Evolutionary conservation across 1,140 invertebrate species (phyloP), one percentile per base, ranked within the genome.

Genomic region (Micrasema longulum): DNA sequence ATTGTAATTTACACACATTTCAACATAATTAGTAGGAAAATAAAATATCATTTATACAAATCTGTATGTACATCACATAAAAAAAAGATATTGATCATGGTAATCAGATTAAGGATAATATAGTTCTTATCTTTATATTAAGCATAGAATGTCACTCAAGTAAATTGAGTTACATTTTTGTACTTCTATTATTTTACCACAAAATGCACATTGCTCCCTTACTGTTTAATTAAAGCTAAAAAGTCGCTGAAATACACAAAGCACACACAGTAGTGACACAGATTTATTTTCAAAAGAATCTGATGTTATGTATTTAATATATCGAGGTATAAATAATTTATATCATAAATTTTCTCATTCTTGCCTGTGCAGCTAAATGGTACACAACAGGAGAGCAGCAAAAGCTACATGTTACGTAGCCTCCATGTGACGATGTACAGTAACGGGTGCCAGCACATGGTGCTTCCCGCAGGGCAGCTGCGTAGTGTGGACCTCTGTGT

Each of bases 341-440:
- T n/a, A n/a, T n/a, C n/a, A n/a, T n/a, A n/a, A n/a, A n/a, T n/a
- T 4, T 7, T 31, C 26, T 31, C 26, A 31, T 31, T 31, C 26
- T 4, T 31, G 48, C 18, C 6, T 47, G 16, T 12, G 48, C 11
- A 4, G 7, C 6, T 22, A 6, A 20, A 52, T 16, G 43, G n/a
- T 26, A 14, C 11, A 35, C 20, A 9, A 11, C 12, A 7, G 12
- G 10, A 55, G n/a, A 55, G 10, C 31, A 35, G n/a, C 4, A 14
- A 11, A 16, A 12, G 36, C 11, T 31, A n/a, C 16, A 35, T 38
- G 77, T 78, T 85, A 85, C 53, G 86, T 86, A 18, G 90, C 89
- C 81, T 93, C 91, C 91, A 92, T 92, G 77, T 92, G 88, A 75
- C 91, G 87, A 81, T 97, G 95, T 48, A 97, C 94, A 36, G 93